Evolutionary conservation across 2,113 vertebrate genomes (phyloP).

Genomic region (Ochotona princeps): DNA sequence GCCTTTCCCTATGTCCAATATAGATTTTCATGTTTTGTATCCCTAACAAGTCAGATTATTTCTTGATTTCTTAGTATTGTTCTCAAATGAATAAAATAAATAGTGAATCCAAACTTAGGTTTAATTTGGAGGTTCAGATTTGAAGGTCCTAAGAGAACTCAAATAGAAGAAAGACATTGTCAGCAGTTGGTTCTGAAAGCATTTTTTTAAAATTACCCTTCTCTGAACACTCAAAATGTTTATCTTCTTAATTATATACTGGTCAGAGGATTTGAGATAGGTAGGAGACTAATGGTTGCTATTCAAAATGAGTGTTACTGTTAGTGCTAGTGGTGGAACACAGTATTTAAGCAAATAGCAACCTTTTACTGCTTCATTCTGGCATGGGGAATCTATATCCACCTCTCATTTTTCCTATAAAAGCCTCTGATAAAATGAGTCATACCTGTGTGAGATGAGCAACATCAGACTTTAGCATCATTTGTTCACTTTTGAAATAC

Average conservation of each 20-base stretch:
- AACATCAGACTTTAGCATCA: constrained; percentile 1
- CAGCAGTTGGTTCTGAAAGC: neutral
- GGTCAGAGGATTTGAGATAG: constrained; percentile 24
- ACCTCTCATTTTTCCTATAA: constrained; percentile 2
- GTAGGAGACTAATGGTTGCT: neutral
- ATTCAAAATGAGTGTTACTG: neutral
- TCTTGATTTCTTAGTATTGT: neutral
- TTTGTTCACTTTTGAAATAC: constrained; percentile 37
- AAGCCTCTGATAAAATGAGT: constrained; percentile 57
- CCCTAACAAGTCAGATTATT: neutral
- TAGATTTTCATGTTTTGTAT: neutral
- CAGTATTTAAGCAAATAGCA: constrained; percentile 48
- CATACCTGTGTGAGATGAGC: constrained; percentile 52
- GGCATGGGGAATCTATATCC: neutral
- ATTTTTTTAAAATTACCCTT: neutral
- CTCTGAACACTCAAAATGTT: neutral
- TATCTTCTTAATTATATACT: constrained; percentile 3
- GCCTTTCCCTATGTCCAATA: too few relatives aligned
- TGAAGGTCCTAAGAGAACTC: neutral
- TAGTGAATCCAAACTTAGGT: neutral
- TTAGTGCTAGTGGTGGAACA: neutral
- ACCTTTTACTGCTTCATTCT: constrained; percentile 55
- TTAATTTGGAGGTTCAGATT: neutral
- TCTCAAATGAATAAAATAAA: neutral
- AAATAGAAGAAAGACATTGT: constrained; percentile 4